Evolutionary conservation across 2,797 vertebrate species (phyloP).

Genomic region (Pteropus rufus): DNA sequence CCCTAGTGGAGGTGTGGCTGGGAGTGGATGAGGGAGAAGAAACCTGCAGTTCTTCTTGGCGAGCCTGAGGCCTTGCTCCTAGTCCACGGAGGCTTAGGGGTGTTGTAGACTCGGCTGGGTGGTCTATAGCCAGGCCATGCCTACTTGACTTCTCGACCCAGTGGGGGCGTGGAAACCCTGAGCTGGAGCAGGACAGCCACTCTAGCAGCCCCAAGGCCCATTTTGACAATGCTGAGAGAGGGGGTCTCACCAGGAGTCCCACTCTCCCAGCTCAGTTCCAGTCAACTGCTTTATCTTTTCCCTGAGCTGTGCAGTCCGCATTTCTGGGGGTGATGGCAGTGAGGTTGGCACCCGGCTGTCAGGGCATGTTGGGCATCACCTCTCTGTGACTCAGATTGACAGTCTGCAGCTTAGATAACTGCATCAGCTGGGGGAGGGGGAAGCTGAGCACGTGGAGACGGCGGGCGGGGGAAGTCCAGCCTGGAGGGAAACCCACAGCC

Average conservation of each 20-base stretch:
- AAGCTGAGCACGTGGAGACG: constrained; percentile 16
- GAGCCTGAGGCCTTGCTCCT: not conserved
- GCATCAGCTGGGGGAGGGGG: constrained; percentile 14
- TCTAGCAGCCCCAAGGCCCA: not conserved
- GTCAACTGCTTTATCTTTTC: not conserved
- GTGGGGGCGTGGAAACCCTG: not conserved
- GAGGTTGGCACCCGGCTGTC: constrained; percentile 27
- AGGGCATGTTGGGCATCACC: constrained; percentile 29
- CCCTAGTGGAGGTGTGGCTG: constrained; percentile 46
- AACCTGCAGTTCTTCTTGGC: not conserved
- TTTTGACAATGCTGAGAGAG: not conserved
- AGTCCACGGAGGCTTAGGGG: not conserved
- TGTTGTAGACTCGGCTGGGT: not conserved
- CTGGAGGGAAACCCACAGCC: constrained; percentile 61
- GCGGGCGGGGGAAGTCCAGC: constrained; percentile 62
- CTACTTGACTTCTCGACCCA: not conserved
- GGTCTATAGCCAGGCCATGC: not conserved
- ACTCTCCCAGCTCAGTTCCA: not conserved
- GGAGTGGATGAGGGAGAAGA: not conserved
- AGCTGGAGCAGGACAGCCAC: not conserved
- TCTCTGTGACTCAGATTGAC: constrained; percentile 53
- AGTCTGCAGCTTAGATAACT: constrained; percentile 59
- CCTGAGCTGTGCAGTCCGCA: not conserved
- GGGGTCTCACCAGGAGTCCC: not conserved
- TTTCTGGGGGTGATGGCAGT: not conserved